Evolutionary conservation across 1,140 invertebrate species (phyloP).

Genomic region (Pogonognathellus flavescens): DNA sequence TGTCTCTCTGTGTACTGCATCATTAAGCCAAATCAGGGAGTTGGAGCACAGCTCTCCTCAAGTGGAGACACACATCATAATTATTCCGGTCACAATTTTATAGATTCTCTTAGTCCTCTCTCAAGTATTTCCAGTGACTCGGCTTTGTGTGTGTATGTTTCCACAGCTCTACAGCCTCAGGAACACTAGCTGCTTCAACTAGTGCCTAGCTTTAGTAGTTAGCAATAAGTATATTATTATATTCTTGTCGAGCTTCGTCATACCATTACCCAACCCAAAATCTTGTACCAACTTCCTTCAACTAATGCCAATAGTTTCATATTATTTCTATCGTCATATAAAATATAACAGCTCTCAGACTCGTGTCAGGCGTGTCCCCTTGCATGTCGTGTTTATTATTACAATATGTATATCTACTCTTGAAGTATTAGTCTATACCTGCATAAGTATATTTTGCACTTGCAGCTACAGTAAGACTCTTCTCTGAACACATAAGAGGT

Average conservation of each 20-base stretch:
- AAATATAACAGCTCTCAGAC: too few species aligned
- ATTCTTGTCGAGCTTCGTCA: background rate
- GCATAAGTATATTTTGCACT: too few species aligned
- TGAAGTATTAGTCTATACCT: too few species aligned
- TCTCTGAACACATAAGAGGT: too few species aligned
- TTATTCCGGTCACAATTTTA: constrained; percentile 65
- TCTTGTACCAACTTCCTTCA: background rate
- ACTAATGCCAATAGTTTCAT: background rate
- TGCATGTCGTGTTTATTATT: too few species aligned
- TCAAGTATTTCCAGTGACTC: background rate
- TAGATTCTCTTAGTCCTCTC: constrained; percentile 55
- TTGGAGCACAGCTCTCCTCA: constrained; percentile 57
- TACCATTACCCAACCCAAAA: too few species aligned
- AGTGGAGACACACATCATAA: constrained; percentile 63
- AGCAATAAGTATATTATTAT: background rate
- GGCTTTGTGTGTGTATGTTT: background rate
- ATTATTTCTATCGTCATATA: too few species aligned
- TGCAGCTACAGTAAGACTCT: too few species aligned
- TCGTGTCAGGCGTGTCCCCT: too few species aligned
- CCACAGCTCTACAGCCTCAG: background rate
- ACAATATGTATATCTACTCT: too few species aligned
- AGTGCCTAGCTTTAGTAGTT: background rate
- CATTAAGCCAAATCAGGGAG: constrained; percentile 64
- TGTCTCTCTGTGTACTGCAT: constrained; percentile 59
- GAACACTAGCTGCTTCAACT: background rate